Evolutionary conservation across 2,113 vertebrate species (phyloP).

Genomic region (Microcebus tavaratra): DNA sequence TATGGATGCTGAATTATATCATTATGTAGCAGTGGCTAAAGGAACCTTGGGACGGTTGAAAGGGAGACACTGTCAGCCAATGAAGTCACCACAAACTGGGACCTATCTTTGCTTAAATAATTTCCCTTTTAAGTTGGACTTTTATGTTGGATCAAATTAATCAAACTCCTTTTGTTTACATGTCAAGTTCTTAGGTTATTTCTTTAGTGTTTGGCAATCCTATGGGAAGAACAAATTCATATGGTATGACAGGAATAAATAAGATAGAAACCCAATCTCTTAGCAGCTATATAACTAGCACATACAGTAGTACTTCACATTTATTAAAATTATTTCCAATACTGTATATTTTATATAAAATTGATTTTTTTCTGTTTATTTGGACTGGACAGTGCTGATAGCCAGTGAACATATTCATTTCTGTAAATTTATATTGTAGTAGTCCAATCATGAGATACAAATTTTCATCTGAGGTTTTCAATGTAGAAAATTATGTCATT

Average conservation of each 20-base stretch:
- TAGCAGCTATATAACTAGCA: neutral
- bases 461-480: neutral
- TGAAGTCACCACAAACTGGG: neutral
- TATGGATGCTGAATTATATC: neutral
- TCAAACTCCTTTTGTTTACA: neutral
- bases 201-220: neutral
- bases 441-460: neutral
- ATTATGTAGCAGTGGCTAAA: neutral
- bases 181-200: neutral
- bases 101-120: neutral
- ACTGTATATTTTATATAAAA: conserved; percentile 15
- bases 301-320: neutral
- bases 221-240: neutral
- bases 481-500: neutral
- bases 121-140: neutral
- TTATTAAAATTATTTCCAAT: neutral
- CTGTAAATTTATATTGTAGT: neutral
- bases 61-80: neutral
- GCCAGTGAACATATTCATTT: neutral
- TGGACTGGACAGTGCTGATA: neutral
- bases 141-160: neutral
- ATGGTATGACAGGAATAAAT: neutral
- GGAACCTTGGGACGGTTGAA: neutral
- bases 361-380: neutral
- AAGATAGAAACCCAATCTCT: neutral